Evolutionary conservation across 2,113 vertebrate genomes (phyloP), one percentile per base, ranked within the genome.

Genomic region (Eulacestoma nigropectus): DNA sequence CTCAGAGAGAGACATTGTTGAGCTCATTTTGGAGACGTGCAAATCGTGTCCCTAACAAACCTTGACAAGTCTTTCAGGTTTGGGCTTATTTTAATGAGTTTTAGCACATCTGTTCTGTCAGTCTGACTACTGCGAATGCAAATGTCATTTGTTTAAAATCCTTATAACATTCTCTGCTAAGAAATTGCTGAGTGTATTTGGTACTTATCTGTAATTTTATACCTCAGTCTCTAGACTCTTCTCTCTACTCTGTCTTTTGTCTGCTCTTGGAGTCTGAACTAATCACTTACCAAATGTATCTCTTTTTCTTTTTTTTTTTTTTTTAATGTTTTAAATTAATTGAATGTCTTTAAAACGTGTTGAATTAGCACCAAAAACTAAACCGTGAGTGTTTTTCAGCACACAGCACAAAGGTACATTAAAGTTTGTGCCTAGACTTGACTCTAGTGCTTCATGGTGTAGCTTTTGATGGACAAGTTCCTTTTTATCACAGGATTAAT

Each of bases 21-120:
- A 89, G 69, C 33, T 94, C 52, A 17, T 75, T 94, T 91, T 89
- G 73, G 89, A 91, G 84, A 78, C 44, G 33, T 78, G 90, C 56
- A 74, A 75, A 78, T 82, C 0, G 0, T 89, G 81, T 77, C 82
- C 77, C 77, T 89, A 91, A 84, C 56, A 96, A 93, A 95, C 77
- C 42, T 0, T 96, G 95, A 82, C 77, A 87, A 82, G 84, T 59
- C 90, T 91, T 94, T 84, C 39, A 78, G 84, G 63, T 84, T 50
- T 63, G 57, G 42, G 73, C 35, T 59, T 50, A 83, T 90, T 86
- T 37, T 3, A 7, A 72, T 89, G 65, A 52, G 5, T 89, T 93
- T 91, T 87, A 87, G 60, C 88, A 60, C 87, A 82, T 93, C 93
- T 95, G 89, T 89, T 95, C 96, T 93, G 84, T 93, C 93, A 95